A percentile compares a stretch with the other conserved stretches of the same genome.
Conservation (phyloP, 2,113 vertebrate genomes). For the Meles meles region DNA sequence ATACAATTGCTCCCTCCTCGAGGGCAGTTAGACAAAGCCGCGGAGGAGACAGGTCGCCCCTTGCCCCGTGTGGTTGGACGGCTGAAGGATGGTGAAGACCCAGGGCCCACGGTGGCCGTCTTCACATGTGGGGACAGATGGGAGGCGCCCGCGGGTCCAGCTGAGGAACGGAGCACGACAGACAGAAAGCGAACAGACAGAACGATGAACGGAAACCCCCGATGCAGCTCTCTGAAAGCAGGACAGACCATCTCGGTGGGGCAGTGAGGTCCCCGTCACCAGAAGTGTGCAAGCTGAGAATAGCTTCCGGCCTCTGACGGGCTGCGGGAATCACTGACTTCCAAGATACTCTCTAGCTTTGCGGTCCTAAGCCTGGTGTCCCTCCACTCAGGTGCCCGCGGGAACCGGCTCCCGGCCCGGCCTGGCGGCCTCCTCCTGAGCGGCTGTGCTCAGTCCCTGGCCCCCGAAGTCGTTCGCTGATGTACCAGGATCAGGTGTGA, state of each 20-base stretch:
- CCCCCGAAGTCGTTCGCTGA: accelerated
- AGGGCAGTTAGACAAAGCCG: background rate
- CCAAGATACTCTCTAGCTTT: background rate
- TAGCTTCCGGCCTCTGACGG: accelerated
- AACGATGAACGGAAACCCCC: background rate
- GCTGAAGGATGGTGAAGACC: accelerated
- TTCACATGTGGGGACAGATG: background rate
- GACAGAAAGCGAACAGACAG: background rate
- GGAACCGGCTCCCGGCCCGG: no score
- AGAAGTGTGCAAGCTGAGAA: background rate
- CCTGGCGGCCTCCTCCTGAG: background rate
- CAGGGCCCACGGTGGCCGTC: background rate
- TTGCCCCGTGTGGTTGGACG: background rate
- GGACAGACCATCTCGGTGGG: background rate
- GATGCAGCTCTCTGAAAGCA: background rate
- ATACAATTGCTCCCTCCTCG: accelerated
- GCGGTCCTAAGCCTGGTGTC: background rate
- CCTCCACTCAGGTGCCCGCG: background rate
- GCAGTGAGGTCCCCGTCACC: background rate
- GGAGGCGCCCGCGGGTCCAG: background rate
- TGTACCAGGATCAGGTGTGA: background rate
- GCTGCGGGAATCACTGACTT: background rate
- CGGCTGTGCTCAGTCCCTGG: accelerated
- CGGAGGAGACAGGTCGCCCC: accelerated
- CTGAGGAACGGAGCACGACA: accelerated